Evolutionary conservation across 2,888 invertebrate species (phyloP).

Genomic region (Sphaeridia pumilis): DNA sequence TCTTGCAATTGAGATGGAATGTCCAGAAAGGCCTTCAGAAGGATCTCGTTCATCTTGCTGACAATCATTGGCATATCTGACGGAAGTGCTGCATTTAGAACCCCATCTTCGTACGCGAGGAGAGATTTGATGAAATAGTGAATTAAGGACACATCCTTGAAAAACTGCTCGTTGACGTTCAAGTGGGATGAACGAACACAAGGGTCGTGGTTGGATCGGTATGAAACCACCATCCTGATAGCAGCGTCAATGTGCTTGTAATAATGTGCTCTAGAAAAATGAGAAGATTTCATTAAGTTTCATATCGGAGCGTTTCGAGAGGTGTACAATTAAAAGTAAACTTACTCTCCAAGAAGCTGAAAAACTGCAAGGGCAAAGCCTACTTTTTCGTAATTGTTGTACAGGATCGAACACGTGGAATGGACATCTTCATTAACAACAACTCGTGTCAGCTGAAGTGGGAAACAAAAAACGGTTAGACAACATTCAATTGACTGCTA

Average conservation of each 20-base stretch:
- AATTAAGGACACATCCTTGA: conserved; percentile 52
- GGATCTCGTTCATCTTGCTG: conserved; percentile 48
- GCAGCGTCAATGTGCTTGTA: conserved; percentile 46
- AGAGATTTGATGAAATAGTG: conserved; percentile 54
- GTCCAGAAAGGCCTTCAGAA: conserved; percentile 39
- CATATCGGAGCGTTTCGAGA: background rate
- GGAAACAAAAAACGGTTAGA: conserved; percentile 14
- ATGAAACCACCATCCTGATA: conserved; percentile 46
- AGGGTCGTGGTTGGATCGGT: conserved; percentile 38
- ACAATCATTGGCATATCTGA: conserved; percentile 48
- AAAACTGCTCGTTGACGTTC: conserved; percentile 56
- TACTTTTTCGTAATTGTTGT: conserved; percentile 68
- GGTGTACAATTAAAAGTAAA: conserved; percentile 7
- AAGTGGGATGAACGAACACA: conserved; percentile 36
- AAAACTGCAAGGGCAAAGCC: conserved; percentile 60
- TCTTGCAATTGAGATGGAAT: conserved; percentile 15
- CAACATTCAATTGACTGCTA: background rate
- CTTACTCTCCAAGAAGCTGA: conserved; percentile 49
- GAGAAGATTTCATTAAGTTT: background rate
- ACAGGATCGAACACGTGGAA: conserved; percentile 50
- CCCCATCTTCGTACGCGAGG: conserved; percentile 49
- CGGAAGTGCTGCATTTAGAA: conserved; percentile 49
- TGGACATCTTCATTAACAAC: conserved; percentile 44
- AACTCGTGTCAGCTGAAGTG: conserved; percentile 42
- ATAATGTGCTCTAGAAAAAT: conserved; percentile 19